Conservation (phyloP, 2,888 invertebrate species). For the Ischnus inquisitorius region DNA sequence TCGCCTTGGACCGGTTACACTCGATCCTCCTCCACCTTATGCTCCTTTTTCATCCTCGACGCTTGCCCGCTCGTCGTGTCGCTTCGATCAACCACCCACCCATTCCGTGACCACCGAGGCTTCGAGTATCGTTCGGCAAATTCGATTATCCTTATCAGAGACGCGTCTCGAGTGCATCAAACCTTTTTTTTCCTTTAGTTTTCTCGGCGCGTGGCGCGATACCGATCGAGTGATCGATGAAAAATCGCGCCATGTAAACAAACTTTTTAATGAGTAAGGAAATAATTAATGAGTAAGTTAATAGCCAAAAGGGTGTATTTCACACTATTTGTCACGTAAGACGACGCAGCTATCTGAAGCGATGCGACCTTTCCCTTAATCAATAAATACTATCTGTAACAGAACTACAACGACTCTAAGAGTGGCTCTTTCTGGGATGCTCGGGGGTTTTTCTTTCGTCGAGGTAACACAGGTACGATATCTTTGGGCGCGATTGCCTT, state of each 20-base stretch:
- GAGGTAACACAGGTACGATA: conserved; percentile 35
- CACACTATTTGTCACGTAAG: too few species aligned
- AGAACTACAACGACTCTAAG: background rate
- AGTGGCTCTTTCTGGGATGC: conserved; percentile 14
- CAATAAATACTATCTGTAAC: background rate
- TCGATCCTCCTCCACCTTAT: conserved; percentile 74
- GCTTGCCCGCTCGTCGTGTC: conserved; percentile 27
- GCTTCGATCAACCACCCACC: conserved; percentile 57
- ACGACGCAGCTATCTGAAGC: too few species aligned
- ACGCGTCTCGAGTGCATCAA: too few species aligned
- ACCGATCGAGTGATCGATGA: background rate
- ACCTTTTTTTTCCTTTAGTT: too few species aligned
- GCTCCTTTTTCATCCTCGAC: conserved; percentile 34
- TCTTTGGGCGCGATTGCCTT: conserved; percentile 34
- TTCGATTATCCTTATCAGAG: background rate
- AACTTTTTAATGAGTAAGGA: background rate
- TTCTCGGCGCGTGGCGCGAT: too few species aligned
- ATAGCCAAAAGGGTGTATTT: too few species aligned
- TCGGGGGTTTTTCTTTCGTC: background rate
- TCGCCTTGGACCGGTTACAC: conserved; percentile 82
- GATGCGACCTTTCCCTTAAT: too few species aligned
- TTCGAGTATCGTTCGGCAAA: background rate
- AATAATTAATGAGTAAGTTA: too few species aligned
- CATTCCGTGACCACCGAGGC: conserved; percentile 51
- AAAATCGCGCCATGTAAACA: conserved; percentile 2